Conservation (phyloP, 2,113 vertebrate species). For the Fulica atra region DNA sequence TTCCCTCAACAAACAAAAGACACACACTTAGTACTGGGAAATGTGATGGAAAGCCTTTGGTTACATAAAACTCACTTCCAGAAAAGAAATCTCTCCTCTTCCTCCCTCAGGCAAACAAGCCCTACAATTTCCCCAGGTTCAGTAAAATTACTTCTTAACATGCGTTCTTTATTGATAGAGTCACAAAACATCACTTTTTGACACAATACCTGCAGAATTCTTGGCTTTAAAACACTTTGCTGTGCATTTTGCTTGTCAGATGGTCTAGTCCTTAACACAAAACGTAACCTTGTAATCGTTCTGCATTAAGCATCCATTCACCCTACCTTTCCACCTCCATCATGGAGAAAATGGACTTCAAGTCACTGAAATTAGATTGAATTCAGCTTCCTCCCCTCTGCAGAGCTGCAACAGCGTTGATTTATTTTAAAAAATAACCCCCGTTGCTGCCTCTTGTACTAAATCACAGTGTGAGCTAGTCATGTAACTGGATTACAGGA, state of each 20-base stretch:
- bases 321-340: not conserved
- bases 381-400: conserved; percentile 1
- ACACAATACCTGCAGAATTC: not conserved
- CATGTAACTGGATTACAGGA: conserved; percentile 46
- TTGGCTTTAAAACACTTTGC: not conserved
- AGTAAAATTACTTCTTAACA: not conserved
- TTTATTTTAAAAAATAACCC: conserved; percentile 40
- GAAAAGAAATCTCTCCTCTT: not conserved
- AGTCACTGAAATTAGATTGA: conserved; percentile 5
- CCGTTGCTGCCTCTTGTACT: not conserved
- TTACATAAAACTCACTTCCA: not conserved
- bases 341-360: conserved; percentile 6
- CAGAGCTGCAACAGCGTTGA: not conserved
- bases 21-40: not conserved
- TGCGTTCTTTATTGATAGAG: not conserved
- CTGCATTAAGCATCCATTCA: not conserved
- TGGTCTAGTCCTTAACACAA: not conserved
- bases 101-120: not conserved
- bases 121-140: not conserved
- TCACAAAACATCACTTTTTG: not conserved
- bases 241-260: not conserved
- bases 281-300: conserved; percentile 7
- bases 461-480: conserved; percentile 13
- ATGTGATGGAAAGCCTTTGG: not conserved
- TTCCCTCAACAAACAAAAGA: not conserved